These are phyloP conservation scores for Bolborhynchus lineola DNA, from an alignment of 2,113 vertebrate genomes.

Conservation along the genomic window DNA sequence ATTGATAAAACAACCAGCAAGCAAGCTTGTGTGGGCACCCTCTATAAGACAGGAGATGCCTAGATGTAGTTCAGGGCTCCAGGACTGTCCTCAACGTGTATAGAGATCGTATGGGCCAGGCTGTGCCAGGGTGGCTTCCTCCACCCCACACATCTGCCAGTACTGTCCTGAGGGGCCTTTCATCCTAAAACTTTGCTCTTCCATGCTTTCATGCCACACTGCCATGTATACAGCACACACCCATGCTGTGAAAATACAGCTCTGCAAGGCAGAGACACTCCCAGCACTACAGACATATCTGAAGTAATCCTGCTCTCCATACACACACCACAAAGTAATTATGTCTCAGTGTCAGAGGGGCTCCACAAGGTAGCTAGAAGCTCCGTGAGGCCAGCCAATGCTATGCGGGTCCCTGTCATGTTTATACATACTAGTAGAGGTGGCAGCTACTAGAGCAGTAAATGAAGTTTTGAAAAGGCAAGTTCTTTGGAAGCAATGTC, in stretches of 20 bases:
- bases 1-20: background rate
- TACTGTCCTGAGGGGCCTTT: background rate
- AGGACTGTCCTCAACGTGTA: background rate
- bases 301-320: background rate
- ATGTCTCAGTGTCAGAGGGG: fast-evolving
- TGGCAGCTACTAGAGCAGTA: background rate
- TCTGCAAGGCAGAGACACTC: background rate
- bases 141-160: background rate
- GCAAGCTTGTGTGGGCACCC: background rate
- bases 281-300: background rate
- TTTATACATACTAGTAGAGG: background rate
- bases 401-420: background rate
- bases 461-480: background rate
- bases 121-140: background rate
- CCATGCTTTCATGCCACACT: background rate
- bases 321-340: background rate
- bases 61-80: background rate
- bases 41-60: background rate
- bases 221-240: fast-evolving
- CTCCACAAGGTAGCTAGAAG: background rate
- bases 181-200: background rate
- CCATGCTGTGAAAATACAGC: background rate
- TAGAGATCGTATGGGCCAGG: background rate
- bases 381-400: background rate
- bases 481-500: background rate